Percentiles rank a stretch among this genome's conserved stretches.
Conservation (phyloP, 2,113 vertebrate genomes). For the Cyphomyrus plagiostoma region DNA sequence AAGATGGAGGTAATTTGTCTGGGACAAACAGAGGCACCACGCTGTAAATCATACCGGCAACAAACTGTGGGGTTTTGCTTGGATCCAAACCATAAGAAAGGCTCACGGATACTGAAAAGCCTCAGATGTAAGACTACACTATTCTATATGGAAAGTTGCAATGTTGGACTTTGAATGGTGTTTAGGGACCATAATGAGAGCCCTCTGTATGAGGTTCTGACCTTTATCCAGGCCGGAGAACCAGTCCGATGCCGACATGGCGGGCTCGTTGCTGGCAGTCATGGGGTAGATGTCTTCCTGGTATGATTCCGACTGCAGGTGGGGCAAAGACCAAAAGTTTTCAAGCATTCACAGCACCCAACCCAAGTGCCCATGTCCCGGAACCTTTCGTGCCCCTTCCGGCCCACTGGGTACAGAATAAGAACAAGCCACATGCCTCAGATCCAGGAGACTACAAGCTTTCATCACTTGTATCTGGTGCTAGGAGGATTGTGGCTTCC, state of each 20-base stretch:
- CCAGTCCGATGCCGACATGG: conserved; percentile 82
- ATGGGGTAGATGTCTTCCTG: conserved; percentile 96
- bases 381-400: not conserved
- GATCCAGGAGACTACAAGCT: not conserved
- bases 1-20: not conserved
- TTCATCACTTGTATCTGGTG: not conserved
- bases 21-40: not conserved
- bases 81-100: not conserved
- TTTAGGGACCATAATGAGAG: not conserved
- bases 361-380: not conserved
- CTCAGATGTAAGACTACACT: not conserved
- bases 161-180: not conserved
- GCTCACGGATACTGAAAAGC: not conserved
- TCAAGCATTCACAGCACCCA: not conserved
- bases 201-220: conserved; percentile 43
- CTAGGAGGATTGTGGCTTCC: not conserved
- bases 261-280: conserved; percentile 71
- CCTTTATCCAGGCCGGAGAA: conserved; percentile 79
- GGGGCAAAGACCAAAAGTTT: conserved; percentile 23
- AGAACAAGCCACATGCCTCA: not conserved
- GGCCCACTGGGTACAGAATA: not conserved
- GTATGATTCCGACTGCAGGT: conserved; percentile 83
- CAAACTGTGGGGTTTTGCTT: not conserved
- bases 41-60: not conserved
- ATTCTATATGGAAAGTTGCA: not conserved